A percentile compares a stretch with the other conserved stretches of the same genome.
These are phyloP conservation scores for Alectura lathami DNA, from an alignment of 2,113 vertebrate species.

Conservation along the genomic window DNA sequence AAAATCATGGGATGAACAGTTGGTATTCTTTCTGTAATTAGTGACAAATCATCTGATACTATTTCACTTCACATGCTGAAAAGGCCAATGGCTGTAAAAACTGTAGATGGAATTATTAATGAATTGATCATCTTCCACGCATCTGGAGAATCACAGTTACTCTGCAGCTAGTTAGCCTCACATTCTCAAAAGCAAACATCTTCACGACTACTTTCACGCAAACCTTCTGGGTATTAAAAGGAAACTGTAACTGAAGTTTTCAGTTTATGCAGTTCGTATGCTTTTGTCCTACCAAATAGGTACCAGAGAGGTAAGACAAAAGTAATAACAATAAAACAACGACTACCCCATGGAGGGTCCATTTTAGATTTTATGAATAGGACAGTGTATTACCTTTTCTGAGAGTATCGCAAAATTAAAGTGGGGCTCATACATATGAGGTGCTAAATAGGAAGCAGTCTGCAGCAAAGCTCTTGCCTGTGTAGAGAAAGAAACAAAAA, in stretches of 20 bases:
- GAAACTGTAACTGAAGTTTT: background rate
- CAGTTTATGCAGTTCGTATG: background rate
- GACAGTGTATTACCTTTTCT: slow-evolving; percentile 85
- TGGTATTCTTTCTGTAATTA: background rate
- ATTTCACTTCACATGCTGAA: background rate
- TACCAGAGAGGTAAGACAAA: background rate
- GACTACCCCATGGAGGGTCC: background rate
- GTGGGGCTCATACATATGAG: slow-evolving; percentile 96
- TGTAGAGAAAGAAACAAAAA: background rate
- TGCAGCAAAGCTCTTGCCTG: slow-evolving; percentile 94
- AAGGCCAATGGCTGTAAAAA: background rate
- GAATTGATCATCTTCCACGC: background rate
- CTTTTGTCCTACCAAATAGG: background rate
- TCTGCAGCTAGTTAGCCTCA: background rate
- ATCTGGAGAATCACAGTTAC: background rate
- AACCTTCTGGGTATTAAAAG: background rate
- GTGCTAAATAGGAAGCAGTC: slow-evolving; percentile 88
- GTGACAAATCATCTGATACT: background rate
- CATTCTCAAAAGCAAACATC: background rate
- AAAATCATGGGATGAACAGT: background rate
- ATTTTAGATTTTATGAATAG: background rate
- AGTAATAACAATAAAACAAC: background rate
- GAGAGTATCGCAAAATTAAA: slow-evolving; percentile 92
- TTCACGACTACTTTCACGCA: background rate
- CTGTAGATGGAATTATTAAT: background rate